phyloP scores from a whole-genome alignment of 2,888 invertebrate genomes.

The Zaprionus obscuricornis region DNA sequence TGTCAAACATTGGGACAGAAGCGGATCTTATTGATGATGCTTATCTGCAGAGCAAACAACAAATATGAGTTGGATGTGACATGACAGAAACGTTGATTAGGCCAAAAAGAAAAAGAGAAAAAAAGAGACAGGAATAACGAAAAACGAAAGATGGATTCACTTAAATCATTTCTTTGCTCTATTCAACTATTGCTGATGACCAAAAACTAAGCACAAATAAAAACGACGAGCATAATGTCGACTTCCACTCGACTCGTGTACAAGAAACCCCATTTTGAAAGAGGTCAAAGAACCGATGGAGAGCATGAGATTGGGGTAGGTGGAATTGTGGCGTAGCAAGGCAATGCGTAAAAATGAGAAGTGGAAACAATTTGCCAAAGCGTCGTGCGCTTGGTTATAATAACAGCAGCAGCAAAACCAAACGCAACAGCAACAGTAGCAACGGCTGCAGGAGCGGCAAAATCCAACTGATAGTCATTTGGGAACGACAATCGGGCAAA shows the following conservation, averaged over 20 bases:
- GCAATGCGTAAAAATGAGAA: constrained; percentile 58
- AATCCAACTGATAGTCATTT: constrained; percentile 45
- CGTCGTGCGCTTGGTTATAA: constrained; percentile 71
- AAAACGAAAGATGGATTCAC: constrained; percentile 22
- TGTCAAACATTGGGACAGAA: constrained; percentile 67
- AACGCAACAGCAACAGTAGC: constrained; percentile 5
- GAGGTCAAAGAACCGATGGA: constrained; percentile 25
- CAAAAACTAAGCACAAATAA: constrained; percentile 30
- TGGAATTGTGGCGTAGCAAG: constrained; percentile 40
- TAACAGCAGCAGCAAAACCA: constrained; percentile 55
- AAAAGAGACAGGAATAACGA: too few relatives aligned
- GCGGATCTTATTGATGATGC: constrained; percentile 62
- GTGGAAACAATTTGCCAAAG: constrained; percentile 76
- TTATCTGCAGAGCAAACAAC: constrained; percentile 31
- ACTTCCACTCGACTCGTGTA: too few relatives aligned
- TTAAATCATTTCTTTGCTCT: constrained; percentile 30
- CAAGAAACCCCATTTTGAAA: constrained; percentile 49
- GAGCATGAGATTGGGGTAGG: background rate
- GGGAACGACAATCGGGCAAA: constrained; percentile 58
- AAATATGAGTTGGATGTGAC: constrained; percentile 53
- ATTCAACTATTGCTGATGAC: constrained; percentile 30
- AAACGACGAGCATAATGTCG: too few relatives aligned
- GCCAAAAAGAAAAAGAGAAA: too few relatives aligned
- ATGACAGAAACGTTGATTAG: constrained; percentile 51
- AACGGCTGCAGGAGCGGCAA: constrained; percentile 8